These are phyloP conservation scores for Panorpa germanica DNA, from an alignment of 2,888 invertebrate species.

Conservation along the genomic window DNA sequence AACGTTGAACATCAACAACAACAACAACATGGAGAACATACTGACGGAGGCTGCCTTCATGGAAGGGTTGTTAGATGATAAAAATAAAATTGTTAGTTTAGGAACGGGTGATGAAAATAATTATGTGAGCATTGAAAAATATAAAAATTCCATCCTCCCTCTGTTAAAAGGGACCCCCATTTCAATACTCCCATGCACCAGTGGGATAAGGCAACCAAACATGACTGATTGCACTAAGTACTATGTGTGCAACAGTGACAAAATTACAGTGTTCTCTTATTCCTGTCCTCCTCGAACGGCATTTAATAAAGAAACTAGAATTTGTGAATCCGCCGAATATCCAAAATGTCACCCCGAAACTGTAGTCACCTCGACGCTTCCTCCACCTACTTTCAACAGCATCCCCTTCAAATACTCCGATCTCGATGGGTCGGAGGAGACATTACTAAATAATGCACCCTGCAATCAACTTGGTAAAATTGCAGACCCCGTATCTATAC, in stretches of 20 bases:
- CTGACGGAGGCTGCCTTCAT: too few relatives aligned
- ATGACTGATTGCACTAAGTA: constrained; percentile 28
- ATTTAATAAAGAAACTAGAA: constrained; percentile 24
- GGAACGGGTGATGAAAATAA: constrained; percentile 15
- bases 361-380: too few relatives aligned
- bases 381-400: background rate
- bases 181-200: constrained; percentile 25
- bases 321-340: constrained; percentile 25
- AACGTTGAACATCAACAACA: constrained; percentile 1
- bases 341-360: constrained; percentile 19
- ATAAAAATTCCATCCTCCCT: constrained; percentile 19
- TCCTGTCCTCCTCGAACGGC: constrained; percentile 27
- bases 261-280: constrained; percentile 23
- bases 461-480: constrained; percentile 27
- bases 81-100: constrained; percentile 17
- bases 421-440: background rate
- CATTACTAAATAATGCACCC: constrained; percentile 11
- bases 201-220: constrained; percentile 26
- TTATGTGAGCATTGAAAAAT: constrained; percentile 20
- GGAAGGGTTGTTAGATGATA: too few relatives aligned
- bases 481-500: constrained; percentile 25
- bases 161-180: constrained; percentile 6
- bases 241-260: constrained; percentile 27
- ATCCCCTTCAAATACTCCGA: constrained; percentile 8
- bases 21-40: constrained; percentile 2